A percentile compares a stretch with the other conserved stretches of the same genome.
Conservation (phyloP, 2,888 invertebrate species). For the Yponomeuta evonymella region DNA sequence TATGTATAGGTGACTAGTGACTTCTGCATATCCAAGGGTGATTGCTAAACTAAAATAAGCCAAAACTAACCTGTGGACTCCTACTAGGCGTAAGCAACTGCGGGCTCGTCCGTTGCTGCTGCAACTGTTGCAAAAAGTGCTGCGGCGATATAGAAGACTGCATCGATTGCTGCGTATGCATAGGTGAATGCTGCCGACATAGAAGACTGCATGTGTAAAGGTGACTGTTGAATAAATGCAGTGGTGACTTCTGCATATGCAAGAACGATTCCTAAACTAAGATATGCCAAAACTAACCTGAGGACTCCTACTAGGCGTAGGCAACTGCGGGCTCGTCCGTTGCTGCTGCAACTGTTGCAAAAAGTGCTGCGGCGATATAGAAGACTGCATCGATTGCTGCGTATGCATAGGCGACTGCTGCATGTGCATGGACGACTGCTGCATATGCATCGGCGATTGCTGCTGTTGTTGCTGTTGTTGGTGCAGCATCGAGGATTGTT, state of each 20-base stretch:
- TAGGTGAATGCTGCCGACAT: background rate
- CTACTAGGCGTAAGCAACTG: slow-evolving; percentile 67
- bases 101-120: slow-evolving; percentile 66
- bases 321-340: slow-evolving; percentile 65
- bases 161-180: slow-evolving; percentile 16
- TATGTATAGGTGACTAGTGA: background rate
- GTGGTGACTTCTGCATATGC: background rate
- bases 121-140: slow-evolving; percentile 50
- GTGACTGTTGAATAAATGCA: background rate
- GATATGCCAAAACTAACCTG: slow-evolving; percentile 41
- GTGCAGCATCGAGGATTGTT: slow-evolving; percentile 45
- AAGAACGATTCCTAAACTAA: background rate
- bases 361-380: slow-evolving; percentile 47
- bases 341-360: slow-evolving; percentile 61
- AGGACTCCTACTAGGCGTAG: slow-evolving; percentile 68
- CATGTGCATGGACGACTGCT: slow-evolving; percentile 42
- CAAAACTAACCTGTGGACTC: slow-evolving; percentile 57
- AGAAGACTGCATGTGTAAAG: background rate
- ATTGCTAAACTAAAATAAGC: background rate
- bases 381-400: slow-evolving; percentile 24
- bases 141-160: slow-evolving; percentile 42
- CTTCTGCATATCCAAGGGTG: background rate
- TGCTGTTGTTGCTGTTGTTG: slow-evolving; percentile 41
- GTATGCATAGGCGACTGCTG: slow-evolving; percentile 25
- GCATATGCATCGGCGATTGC: slow-evolving; percentile 32